These are phyloP conservation scores for Holotrichia oblita DNA, from an alignment of 1,140 invertebrate genomes.

Conservation along the genomic window DNA sequence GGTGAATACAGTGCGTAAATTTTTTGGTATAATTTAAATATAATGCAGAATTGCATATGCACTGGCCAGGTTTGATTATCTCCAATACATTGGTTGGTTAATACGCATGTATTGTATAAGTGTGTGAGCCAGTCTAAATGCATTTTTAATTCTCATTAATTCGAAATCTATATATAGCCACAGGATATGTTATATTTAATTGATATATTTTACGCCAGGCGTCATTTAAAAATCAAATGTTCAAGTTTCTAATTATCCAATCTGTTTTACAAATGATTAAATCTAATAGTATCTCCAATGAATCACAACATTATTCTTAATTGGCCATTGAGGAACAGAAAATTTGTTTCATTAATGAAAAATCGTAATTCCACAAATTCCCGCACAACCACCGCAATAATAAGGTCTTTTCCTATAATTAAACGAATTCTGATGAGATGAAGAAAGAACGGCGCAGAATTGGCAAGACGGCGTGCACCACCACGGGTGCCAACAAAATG, in stretches of 20 bases:
- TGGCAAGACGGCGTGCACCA: neutral
- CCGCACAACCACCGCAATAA: neutral
- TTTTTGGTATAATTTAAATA: too few relatives aligned
- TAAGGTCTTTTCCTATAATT: constrained; percentile 34
- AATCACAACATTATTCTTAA: neutral
- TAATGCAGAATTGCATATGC: too few relatives aligned
- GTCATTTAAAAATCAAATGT: neutral
- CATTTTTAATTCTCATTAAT: too few relatives aligned
- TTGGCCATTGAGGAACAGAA: neutral
- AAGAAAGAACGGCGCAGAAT: neutral
- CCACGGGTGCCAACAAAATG: constrained; percentile 8
- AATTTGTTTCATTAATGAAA: constrained; percentile 27
- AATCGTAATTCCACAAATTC: constrained; percentile 12
- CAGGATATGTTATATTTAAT: too few relatives aligned
- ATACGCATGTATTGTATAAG: too few relatives aligned
- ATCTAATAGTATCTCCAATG: neutral
- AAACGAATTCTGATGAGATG: constrained; percentile 15
- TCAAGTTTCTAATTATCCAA: neutral
- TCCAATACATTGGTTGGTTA: too few relatives aligned
- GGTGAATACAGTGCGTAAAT: too few relatives aligned
- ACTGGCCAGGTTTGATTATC: too few relatives aligned
- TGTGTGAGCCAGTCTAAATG: too few relatives aligned
- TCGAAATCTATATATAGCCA: too few relatives aligned
- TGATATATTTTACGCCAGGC: too few relatives aligned
- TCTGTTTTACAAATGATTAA: neutral